These are phyloP conservation scores for Antedon bifida DNA, from an alignment of 35 echinoderm and acorn worm genomes.

Conservation along the genomic window DNA sequence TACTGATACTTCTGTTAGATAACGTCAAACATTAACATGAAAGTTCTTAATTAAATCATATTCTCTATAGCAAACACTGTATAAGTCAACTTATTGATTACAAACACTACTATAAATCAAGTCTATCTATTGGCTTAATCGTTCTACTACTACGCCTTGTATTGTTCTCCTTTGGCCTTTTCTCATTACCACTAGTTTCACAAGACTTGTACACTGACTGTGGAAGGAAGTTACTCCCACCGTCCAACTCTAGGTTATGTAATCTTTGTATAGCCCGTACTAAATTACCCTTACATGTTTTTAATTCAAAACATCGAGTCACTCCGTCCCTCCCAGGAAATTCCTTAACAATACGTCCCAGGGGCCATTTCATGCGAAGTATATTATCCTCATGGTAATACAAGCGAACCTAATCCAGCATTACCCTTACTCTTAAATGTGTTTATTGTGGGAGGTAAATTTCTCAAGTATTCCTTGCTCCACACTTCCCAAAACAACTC, in stretches of 20 bases:
- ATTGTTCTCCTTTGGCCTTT: no score
- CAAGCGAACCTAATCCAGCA: slow-evolving; percentile 1
- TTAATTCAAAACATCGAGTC: slow-evolving; percentile 5
- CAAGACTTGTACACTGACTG: no score
- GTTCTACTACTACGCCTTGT: no score
- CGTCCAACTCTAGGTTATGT: slow-evolving; percentile 2
- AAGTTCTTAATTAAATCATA: no score
- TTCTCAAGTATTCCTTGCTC: slow-evolving; percentile 20
- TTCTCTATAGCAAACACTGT: no score
- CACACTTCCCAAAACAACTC: slow-evolving; percentile 2
- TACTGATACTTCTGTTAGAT: no score
- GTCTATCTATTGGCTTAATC: no score
- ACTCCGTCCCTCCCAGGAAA: slow-evolving; percentile 13
- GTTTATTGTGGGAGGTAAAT: slow-evolving; percentile 21
- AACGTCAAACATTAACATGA: no score
- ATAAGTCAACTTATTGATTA: no score
- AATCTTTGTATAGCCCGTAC: slow-evolving; percentile 19
- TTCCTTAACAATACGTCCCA: slow-evolving; percentile 14
- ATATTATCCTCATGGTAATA: slow-evolving; percentile 12
- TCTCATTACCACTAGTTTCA: no score
- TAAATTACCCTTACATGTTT: slow-evolving; percentile 4
- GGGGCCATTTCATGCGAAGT: slow-evolving; percentile 31
- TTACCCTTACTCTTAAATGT: no score
- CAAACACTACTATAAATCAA: no score
- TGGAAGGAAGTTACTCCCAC: slow-evolving; percentile 1